A percentile compares a stretch with the other conserved stretches of the same genome.
These are phyloP conservation scores for Chrysochloris asiatica DNA, from an alignment of 2,113 vertebrate genomes.

Conservation along the genomic window DNA sequence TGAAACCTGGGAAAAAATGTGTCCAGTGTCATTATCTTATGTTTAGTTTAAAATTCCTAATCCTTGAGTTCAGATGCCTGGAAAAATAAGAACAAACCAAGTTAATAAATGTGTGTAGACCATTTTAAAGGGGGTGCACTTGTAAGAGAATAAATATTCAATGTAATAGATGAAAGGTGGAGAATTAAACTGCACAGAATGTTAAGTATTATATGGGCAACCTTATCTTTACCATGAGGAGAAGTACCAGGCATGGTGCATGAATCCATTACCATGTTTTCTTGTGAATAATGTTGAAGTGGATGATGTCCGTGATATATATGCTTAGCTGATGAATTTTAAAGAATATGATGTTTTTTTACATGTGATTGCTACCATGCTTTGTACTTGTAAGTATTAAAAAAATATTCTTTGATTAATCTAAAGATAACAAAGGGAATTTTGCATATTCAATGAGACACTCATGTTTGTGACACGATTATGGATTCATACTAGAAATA, in stretches of 20 bases:
- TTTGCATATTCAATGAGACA: conserved; percentile 22
- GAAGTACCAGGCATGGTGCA: conserved; percentile 43
- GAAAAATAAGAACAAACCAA: conserved; percentile 40
- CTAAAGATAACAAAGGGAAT: conserved; percentile 62
- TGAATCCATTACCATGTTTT: conserved; percentile 59
- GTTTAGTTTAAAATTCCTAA: background rate
- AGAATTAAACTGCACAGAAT: background rate
- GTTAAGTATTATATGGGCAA: background rate
- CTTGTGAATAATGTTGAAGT: conserved; percentile 50
- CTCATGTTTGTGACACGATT: conserved; percentile 38
- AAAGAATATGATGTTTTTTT: conserved; percentile 49
- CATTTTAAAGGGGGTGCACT: background rate
- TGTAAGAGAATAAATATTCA: conserved; percentile 16
- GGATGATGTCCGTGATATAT: conserved; percentile 52
- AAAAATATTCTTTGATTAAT: conserved; percentile 53
- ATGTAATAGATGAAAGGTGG: background rate
- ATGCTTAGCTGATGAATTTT: conserved; percentile 60
- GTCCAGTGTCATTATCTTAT: background rate
- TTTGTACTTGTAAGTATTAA: conserved; percentile 26
- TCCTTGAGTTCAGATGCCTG: conserved; percentile 27
- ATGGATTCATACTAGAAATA: conserved; percentile 44
- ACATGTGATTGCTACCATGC: conserved; percentile 33
- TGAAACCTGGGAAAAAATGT: conserved; percentile 48
- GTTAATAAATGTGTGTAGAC: conserved; percentile 12
- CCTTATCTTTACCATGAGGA: conserved; percentile 31